Base-by-base conservation (phyloP, 35 echinoderm and acorn worm genomes). In the Eucidaris tribuloides region DNA sequence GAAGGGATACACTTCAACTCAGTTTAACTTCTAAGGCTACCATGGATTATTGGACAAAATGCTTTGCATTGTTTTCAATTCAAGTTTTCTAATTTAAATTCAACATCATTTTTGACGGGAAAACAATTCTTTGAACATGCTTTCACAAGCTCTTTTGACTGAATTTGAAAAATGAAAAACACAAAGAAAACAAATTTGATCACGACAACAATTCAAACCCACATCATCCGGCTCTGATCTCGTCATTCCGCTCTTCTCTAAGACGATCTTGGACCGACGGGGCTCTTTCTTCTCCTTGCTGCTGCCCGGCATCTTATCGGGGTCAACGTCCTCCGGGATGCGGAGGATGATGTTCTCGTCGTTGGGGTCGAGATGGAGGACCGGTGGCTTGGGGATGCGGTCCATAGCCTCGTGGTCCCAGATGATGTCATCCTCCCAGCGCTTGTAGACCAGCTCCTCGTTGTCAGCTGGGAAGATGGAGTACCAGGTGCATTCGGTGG, bases 341-440 rank as follows among this genome's bases (percentile, higher is more conserved):
- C 84, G 72, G 19, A 99, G 64, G 27, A 99, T 86, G 60, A 99
- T 92, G 63, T 99, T 99, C 42, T 99, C 96, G 84, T 99, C 96
- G 65, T 99, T 99, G 15, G 91, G 96, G 70, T 99, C 96, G 14
- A 99, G 79, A 18, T 61, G 46, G 65, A 99, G 35, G 23, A 83
- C 76, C 0, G 30, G 20, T 19, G 96, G 96, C 29, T 78, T 32
- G 1, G 96, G 87, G 31, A 90, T 99, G 20, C 83, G 82, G 4
- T 86, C 83, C 96, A 99, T 99, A 6, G 92, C 96, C 91, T 93
- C 91, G 65, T 93, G 86, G 77, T 99, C 96, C 96, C 96, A 99
- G 25, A 99, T 99, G 45, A 99, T 93, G 29, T 93, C 87, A 90
- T 90, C 83, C 42, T 99, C 91, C 96, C 96, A 99, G 44, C 77